A percentile compares a stretch with the other conserved stretches of the same genome.
Conservation (phyloP, 2,888 invertebrate species). For the Aspidapion aeneum region DNA sequence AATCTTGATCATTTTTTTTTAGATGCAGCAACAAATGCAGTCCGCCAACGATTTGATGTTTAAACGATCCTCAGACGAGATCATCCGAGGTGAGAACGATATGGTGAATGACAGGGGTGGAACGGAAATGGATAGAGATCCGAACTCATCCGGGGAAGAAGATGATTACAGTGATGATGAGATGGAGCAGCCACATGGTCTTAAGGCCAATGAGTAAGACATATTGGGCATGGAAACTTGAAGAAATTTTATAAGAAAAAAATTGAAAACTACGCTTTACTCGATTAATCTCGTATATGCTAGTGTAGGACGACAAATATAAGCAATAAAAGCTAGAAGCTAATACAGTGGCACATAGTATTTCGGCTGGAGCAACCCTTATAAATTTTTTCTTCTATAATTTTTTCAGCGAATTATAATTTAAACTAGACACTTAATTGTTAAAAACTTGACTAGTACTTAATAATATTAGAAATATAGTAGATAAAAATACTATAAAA, state of each 20-base stretch:
- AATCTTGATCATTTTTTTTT: background rate
- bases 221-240: background rate
- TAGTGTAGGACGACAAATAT: no score
- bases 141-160: conserved; percentile 51
- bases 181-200: conserved; percentile 47
- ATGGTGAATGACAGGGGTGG: conserved; percentile 54
- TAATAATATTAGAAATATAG: background rate
- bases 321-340: no score
- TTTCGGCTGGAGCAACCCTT: no score
- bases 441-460: background rate
- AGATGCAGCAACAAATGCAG: conserved; percentile 51
- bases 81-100: conserved; percentile 51
- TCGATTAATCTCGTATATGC: no score
- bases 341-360: no score
- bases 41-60: conserved; percentile 53
- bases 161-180: conserved; percentile 53
- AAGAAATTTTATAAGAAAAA: no score
- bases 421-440: no score
- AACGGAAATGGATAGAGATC: conserved; percentile 36
- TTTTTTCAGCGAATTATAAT: no score
- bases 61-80: conserved; percentile 49
- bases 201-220: conserved; percentile 45
- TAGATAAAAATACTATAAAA: conserved; percentile 8
- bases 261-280: no score
- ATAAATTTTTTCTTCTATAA: no score